phyloP scores from a whole-genome alignment of 2,888 invertebrate genomes.

The Rotaria macrura region DNA sequence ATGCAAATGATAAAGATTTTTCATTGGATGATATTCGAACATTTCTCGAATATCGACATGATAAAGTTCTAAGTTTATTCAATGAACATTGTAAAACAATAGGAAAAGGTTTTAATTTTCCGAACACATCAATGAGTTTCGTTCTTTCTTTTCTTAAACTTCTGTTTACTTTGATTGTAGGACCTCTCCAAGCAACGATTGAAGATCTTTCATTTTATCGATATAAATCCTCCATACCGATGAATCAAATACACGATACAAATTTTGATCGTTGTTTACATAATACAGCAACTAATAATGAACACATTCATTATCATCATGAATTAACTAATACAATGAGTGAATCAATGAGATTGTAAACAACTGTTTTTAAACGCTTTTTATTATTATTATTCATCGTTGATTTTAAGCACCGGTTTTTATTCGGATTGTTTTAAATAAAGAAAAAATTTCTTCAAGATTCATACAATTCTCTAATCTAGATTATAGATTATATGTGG shows the following conservation, averaged over 20 bases:
- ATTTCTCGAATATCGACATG: background rate
- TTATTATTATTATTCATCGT: too few relatives aligned
- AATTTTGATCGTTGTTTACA: background rate
- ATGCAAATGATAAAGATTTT: background rate
- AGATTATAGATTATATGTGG: too few relatives aligned
- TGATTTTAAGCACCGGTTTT: background rate
- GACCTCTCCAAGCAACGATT: background rate
- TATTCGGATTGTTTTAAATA: background rate
- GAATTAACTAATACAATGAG: background rate
- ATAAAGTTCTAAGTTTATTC: background rate
- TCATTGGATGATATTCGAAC: background rate
- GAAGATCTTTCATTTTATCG: constrained; percentile 4
- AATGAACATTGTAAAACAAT: background rate
- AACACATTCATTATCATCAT: background rate
- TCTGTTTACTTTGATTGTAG: background rate
- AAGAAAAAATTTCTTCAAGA: background rate
- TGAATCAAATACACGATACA: background rate
- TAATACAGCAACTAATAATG: background rate
- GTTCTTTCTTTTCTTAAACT: background rate
- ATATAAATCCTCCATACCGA: background rate
- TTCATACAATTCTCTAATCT: too few relatives aligned
- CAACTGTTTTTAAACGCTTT: background rate
- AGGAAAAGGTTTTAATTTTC: background rate
- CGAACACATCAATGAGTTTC: background rate
- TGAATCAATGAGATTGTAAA: background rate